Percentiles rank a stretch among this genome's conserved stretches.
Conservation (phyloP, 30 jellyfish, hydroid and myxozoan genomes). For the Hydractinia echinata region DNA sequence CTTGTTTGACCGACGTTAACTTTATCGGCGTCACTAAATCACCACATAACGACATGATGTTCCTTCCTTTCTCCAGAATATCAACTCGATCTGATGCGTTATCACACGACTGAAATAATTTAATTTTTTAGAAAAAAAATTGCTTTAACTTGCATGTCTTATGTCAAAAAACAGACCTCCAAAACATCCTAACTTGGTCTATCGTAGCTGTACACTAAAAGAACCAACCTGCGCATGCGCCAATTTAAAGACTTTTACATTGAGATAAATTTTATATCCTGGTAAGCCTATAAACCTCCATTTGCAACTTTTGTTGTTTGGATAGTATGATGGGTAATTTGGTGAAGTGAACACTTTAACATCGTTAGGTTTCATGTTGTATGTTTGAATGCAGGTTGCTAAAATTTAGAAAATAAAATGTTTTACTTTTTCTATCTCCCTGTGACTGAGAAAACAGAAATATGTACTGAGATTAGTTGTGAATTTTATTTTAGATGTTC, state of each 20-base stretch:
- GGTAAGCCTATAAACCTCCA: not conserved
- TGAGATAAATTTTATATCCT: not conserved
- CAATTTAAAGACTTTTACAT: not conserved
- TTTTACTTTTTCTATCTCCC: not conserved
- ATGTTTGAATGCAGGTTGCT: not conserved
- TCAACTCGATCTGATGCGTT: not conserved
- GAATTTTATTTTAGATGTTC: too few relatives aligned
- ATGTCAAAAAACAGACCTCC: not conserved
- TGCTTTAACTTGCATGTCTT: not conserved
- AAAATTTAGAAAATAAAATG: not conserved
- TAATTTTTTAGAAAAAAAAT: not conserved
- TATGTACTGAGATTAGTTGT: too few relatives aligned
- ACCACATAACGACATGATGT: not conserved
- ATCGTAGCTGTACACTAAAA: not conserved
- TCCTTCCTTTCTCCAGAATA: not conserved
- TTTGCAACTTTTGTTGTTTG: not conserved
- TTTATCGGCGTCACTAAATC: not conserved
- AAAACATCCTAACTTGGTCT: not conserved
- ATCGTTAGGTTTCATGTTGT: not conserved
- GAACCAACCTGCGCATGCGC: not conserved
- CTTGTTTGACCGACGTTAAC: not conserved
- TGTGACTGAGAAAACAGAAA: too few relatives aligned
- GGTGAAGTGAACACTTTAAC: not conserved
- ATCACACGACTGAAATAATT: not conserved
- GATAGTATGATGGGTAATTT: slow-evolving; percentile 11